Percentiles rank a stretch among this genome's conserved stretches.
These are phyloP conservation scores for Epizoanthus fatuus DNA, from an alignment of 92 coral and sea anemone genomes.

Conservation along the genomic window DNA sequence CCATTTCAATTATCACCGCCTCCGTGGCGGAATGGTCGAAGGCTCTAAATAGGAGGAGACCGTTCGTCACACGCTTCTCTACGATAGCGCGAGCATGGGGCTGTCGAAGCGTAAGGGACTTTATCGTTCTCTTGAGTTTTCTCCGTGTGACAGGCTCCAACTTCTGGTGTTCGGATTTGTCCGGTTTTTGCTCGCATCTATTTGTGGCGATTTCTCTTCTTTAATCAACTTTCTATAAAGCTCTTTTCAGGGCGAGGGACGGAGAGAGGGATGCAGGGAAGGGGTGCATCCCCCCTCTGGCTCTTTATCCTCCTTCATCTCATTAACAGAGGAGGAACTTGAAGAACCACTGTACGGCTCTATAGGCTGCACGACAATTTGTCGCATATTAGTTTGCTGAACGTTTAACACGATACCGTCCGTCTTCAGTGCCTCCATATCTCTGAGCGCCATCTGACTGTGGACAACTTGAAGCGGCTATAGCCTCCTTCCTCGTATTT, in stretches of 20 bases:
- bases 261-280: slow-evolving; percentile 28
- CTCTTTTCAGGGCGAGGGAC: background rate
- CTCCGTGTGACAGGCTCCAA: background rate
- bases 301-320: background rate
- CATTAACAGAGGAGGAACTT: background rate
- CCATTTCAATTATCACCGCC: slow-evolving; percentile 24
- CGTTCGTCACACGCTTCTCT: slow-evolving; percentile 14
- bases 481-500: background rate
- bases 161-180: background rate
- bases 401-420: too few relatives aligned
- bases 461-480: slow-evolving; percentile 14
- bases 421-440: background rate
- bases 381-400: too few relatives aligned
- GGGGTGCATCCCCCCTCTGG: background rate
- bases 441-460: slow-evolving; percentile 27
- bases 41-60: slow-evolving; percentile 24
- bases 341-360: background rate
- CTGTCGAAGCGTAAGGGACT: background rate
- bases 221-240: slow-evolving; percentile 9
- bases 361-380: background rate
- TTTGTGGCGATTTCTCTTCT: background rate
- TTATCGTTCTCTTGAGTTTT: background rate
- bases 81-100: background rate
- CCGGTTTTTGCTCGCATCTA: background rate
- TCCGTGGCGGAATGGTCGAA: slow-evolving; percentile 23